These are phyloP conservation scores for Smittia aterrima DNA, from an alignment of 2,888 invertebrate genomes.

Conservation along the genomic window DNA sequence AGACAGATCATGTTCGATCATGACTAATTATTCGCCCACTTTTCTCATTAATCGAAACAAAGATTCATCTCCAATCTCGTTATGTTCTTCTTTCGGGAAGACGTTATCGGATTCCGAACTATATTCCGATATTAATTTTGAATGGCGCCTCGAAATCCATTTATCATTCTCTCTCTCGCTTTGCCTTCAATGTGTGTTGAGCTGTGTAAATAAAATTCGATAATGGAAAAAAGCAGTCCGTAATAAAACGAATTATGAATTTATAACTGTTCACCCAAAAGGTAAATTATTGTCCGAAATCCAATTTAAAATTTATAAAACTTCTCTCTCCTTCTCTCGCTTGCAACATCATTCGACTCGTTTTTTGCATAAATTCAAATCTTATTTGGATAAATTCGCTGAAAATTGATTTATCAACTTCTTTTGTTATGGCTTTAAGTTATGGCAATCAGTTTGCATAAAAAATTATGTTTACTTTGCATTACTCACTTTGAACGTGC, in stretches of 20 bases:
- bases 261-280: conserved; percentile 31
- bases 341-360: conserved; percentile 4
- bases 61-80: neutral
- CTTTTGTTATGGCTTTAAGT: conserved; percentile 29
- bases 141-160: conserved; percentile 40
- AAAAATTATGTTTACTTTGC: conserved; percentile 11
- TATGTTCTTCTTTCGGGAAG: neutral
- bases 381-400: conserved; percentile 9
- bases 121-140: conserved; percentile 24
- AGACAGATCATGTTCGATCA: too few relatives aligned
- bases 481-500: neutral
- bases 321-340: neutral
- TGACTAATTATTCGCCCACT: conserved; percentile 8
- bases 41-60: neutral
- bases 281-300: conserved; percentile 36
- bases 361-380: conserved; percentile 19
- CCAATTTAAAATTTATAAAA: conserved; percentile 30
- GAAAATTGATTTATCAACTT: conserved; percentile 40
- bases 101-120: neutral
- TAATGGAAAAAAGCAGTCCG: conserved; percentile 18
- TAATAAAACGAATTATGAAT: conserved; percentile 28
- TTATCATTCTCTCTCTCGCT: conserved; percentile 29
- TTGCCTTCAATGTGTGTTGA: conserved; percentile 7
- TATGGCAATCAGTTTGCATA: conserved; percentile 18
- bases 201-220: conserved; percentile 24